A percentile compares a stretch with the other conserved stretches of the same genome.
Evolutionary conservation across 2,888 invertebrate species (phyloP).

Genomic region (Steromphala cineraria): DNA sequence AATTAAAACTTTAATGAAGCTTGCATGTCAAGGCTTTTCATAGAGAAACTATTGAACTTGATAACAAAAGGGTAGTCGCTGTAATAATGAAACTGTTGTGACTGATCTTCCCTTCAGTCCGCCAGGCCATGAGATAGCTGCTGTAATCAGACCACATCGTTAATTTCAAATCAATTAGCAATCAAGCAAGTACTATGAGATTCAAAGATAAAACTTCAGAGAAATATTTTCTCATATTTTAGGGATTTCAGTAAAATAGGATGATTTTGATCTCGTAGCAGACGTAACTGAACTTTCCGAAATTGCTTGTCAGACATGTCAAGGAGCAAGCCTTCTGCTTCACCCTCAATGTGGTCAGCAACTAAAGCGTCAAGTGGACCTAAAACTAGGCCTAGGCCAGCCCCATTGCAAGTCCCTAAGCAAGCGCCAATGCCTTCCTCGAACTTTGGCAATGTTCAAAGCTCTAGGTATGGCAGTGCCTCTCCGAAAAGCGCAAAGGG

Average conservation of each 20-base stretch:
- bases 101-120: too few species aligned
- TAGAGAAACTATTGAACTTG: too few species aligned
- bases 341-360: constrained; percentile 7
- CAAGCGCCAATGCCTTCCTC: constrained; percentile 19
- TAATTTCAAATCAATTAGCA: too few species aligned
- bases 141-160: neutral
- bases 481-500: neutral
- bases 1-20: too few species aligned
- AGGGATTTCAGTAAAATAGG: too few species aligned
- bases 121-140: neutral
- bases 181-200: too few species aligned
- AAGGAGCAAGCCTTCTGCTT: constrained; percentile 16
- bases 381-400: neutral
- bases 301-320: constrained; percentile 14
- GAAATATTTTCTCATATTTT: neutral
- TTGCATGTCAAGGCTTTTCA: too few species aligned
- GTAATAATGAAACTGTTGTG: too few species aligned
- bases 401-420: neutral
- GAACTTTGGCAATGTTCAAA: constrained; percentile 7
- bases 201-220: neutral
- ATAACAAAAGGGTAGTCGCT: too few species aligned
- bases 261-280: neutral
- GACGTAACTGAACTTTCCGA: constrained; percentile 15
- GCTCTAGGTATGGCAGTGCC: constrained; percentile 17
- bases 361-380: neutral